A percentile compares a stretch with the other conserved stretches of the same genome.
phyloP scores from a whole-genome alignment of 2,888 invertebrate genomes.

The Cheilosia variabilis region DNA sequence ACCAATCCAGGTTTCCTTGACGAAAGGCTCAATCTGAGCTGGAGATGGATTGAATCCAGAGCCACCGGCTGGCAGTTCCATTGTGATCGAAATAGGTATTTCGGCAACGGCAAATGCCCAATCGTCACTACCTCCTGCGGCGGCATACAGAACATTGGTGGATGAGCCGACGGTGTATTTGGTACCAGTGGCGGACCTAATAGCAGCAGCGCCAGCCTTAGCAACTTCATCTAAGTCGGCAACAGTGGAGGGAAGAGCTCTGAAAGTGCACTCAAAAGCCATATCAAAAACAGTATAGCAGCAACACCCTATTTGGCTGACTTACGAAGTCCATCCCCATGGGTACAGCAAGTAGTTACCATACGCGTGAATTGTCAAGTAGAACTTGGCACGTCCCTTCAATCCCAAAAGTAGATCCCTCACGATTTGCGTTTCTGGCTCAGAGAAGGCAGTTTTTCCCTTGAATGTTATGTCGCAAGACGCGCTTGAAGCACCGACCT shows the following conservation, averaged over 20 bases:
- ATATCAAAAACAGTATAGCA: background rate
- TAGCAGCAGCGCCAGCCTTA: conserved; percentile 81
- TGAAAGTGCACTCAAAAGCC: conserved; percentile 48
- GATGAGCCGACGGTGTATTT: conserved; percentile 83
- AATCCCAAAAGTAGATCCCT: conserved; percentile 85
- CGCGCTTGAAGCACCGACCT: conserved; percentile 80
- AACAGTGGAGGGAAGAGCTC: conserved; percentile 82
- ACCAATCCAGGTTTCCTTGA: conserved; percentile 86
- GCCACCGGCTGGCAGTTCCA: conserved; percentile 87
- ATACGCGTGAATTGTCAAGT: conserved; percentile 89
- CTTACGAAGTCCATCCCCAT: conserved; percentile 85
- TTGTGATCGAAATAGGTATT: conserved; percentile 86
- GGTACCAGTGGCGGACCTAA: conserved; percentile 80
- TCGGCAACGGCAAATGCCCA: conserved; percentile 86
- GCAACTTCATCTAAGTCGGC: conserved; percentile 82
- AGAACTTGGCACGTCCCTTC: conserved; percentile 85
- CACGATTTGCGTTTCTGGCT: conserved; percentile 86
- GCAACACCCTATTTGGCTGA: background rate
- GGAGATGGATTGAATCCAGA: conserved; percentile 86
- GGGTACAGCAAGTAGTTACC: conserved; percentile 87
- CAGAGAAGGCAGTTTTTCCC: conserved; percentile 87
- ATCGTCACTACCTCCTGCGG: conserved; percentile 87
- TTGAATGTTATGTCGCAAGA: conserved; percentile 86
- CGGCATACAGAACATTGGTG: conserved; percentile 84
- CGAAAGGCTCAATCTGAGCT: conserved; percentile 85